Base-by-base conservation (phyloP, 2,113 vertebrate species). In the Laterallus jamaicensis region DNA sequence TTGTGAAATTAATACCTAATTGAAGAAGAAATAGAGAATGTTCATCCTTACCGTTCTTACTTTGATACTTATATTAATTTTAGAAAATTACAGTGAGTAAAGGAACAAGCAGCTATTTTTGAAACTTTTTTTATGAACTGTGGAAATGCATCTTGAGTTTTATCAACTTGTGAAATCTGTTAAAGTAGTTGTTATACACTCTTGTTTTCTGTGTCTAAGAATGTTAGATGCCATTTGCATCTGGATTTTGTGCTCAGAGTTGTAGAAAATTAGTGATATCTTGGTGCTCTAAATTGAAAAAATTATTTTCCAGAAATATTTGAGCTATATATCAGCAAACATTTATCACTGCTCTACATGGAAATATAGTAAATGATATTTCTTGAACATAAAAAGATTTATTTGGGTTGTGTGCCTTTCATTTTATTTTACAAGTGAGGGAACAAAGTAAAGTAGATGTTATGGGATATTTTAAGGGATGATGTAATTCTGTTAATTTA, bases 81-180 rank as follows among this genome's bases (percentile, higher is more conserved):
- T 89, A 86, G 92, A 87, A 74, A 54, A 60, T 63, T 90, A n/a
- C 44, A 78, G 39, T 92, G 71, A 95, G 66, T 82, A 92, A 63
- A 40, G 35, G 26, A 54, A 10, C 1, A 25, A 92, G 64, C 15
- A 81, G 60, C 50, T 90, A 68, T 37, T 49, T 70, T 95, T 97
- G 89, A 87, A 88, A 95, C 56, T 49, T 22, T 50, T 97, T 97
- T 95, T 86, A 77, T 67, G 88, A 84, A 59, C 35, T 88, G 64
- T 91, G 62, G 50, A 88, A 83, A 95, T 69, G 49, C 69, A 95
- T 17, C 50, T 85, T 16, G 5, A 85, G 37, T 52, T 96, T 84
- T 85, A 86, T 91, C 54, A 86, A 40, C 83, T 42, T 56, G 77
- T 42, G 35, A 87, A 94, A 44, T 77, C 64, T 75, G 35, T 50